Base-by-base conservation (phyloP, 2,797 vertebrate species). In the Hemitrygon akajei region DNA sequence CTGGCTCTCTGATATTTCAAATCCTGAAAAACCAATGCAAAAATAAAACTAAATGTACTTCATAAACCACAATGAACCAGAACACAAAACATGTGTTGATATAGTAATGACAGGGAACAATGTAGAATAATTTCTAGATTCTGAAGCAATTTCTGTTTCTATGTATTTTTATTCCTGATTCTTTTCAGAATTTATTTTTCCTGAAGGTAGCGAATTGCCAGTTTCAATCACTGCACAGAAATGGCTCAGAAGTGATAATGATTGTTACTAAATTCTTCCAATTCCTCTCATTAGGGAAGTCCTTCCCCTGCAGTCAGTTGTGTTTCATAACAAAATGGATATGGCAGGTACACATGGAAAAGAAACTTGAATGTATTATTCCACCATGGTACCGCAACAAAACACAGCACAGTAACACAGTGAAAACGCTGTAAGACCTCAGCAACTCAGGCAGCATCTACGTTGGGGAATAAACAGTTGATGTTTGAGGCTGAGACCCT, bases 1-100 rank as follows among this genome's bases (percentile, higher is more conserved):
- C 96, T 99, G 99, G 91, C 96, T 98, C 96, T 99, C 98, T 56
- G 97, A 98, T 95, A 99, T 98, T 95, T 99, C 98, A 97, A 99
- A 99, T 94, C 99, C 99, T 99, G 95, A 1, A 12, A 94, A 94
- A 30, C 75, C 16, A 71, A 56, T 40, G 1, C 7, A 75, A 75
- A 30, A 56, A 40, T 30, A 93, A 56, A 27, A 7, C 47, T 25
- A 58, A 47, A 58, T 7, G 25, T 76, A 14, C 69, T 0, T 76
- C 56, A 58, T 56, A 20, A 34, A 93, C 11, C 69, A 47, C 56
- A 27, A 40, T 73, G 22, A 3, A 92, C 40, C 40, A 73, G 66
- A 40, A 47, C 7, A 20, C 73, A 75, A 56, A 27, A 92, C n/a
- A 75, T 25, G 71, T 27, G 71, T 91, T 71, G 25, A 58, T 40